Conservation (phyloP, 2,888 invertebrate genomes). For the Amaurobius ferox region DNA sequence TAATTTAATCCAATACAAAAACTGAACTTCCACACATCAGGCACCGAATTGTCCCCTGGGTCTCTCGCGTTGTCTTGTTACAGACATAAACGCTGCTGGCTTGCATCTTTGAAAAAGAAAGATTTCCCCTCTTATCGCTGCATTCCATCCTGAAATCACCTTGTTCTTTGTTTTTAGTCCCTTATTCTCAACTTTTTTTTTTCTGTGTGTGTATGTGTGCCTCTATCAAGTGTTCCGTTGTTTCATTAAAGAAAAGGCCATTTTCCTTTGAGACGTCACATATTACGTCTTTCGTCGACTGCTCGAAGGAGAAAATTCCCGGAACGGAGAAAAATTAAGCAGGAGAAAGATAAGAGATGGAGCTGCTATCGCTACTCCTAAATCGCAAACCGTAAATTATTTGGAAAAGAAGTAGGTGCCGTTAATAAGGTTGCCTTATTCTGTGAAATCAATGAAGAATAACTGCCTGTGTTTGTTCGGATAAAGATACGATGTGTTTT, state of each 20-base stretch:
- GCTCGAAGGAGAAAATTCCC: not conserved
- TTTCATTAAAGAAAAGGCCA: not conserved
- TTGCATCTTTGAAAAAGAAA: not conserved
- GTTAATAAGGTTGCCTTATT: not conserved
- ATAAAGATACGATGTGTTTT: not conserved
- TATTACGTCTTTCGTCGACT: not conserved
- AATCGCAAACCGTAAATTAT: not conserved
- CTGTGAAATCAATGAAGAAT: not conserved
- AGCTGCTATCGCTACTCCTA: not conserved
- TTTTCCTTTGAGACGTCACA: not conserved
- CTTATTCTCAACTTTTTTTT: too few relatives aligned
- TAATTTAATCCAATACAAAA: constrained; percentile 1
- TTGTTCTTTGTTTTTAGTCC: not conserved
- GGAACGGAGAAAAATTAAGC: not conserved
- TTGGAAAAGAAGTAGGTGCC: not conserved
- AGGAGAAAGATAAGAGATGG: not conserved
- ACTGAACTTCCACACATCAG: not conserved
- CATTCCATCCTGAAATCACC: not conserved
- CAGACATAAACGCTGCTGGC: not conserved
- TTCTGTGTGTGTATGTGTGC: not conserved
- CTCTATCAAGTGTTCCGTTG: constrained; percentile 5
- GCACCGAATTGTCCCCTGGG: not conserved
- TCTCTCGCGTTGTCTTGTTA: not conserved
- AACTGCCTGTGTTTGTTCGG: not conserved
- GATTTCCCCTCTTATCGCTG: not conserved